Conservation (phyloP, 2,113 vertebrate genomes). For the Protobothrops flavoviridis region DNA sequence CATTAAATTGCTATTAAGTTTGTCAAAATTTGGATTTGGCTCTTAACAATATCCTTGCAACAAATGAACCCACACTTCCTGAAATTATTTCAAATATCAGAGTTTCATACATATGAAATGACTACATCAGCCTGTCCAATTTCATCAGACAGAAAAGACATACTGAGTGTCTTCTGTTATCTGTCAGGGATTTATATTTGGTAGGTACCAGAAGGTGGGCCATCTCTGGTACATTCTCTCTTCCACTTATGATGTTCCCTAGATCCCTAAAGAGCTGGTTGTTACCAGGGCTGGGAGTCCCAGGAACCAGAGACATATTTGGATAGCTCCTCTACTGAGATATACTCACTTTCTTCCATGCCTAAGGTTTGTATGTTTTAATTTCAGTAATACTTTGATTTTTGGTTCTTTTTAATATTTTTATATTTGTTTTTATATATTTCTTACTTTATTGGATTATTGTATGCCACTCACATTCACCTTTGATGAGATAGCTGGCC, state of each 20-base stretch:
- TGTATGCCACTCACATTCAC: neutral
- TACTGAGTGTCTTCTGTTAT: neutral
- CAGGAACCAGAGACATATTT: neutral
- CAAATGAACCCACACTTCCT: neutral
- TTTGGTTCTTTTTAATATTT: neutral
- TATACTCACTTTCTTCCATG: neutral
- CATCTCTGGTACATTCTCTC: neutral
- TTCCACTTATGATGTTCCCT: neutral
- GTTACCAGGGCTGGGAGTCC: neutral
- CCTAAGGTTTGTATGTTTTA: neutral
- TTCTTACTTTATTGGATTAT: neutral
- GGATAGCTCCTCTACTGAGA: neutral
- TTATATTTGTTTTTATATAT: neutral
- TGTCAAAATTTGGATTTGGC: neutral
- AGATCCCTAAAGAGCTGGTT: neutral
- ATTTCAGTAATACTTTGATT: neutral
- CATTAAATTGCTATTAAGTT: neutral
- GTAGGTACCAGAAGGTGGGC: neutral
- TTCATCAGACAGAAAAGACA: neutral
- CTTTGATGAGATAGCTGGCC: neutral
- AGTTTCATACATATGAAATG: neutral
- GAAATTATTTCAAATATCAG: neutral
- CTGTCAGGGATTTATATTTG: neutral
- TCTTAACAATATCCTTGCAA: neutral
- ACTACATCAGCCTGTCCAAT: neutral